These are phyloP conservation scores for Zaprionus inermis DNA, from an alignment of 1,140 invertebrate genomes.

Conservation along the genomic window DNA sequence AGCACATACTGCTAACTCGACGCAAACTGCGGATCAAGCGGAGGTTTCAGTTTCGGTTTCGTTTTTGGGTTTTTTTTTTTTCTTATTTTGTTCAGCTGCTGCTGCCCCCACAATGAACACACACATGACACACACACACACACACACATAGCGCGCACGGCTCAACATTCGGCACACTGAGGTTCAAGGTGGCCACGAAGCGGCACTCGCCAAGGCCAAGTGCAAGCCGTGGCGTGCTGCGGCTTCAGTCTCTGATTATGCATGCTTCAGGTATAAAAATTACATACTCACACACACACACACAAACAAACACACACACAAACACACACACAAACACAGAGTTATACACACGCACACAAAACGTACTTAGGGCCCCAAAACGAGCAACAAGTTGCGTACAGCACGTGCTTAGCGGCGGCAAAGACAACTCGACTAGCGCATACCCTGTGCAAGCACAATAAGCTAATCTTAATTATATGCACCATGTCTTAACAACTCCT, in stretches of 20 bases:
- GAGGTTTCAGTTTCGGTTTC: conserved; percentile 21
- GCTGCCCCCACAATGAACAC: conserved; percentile 32
- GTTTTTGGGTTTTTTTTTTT: conserved; percentile 15
- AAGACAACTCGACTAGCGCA: conserved; percentile 3
- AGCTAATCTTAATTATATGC: neutral
- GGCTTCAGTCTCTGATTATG: conserved; percentile 42
- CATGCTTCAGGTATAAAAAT: conserved; percentile 43
- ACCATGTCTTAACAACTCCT: neutral
- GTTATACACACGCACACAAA: neutral
- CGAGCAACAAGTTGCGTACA: conserved; percentile 26
- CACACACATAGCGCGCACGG: conserved; percentile 17
- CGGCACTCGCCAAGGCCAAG: conserved; percentile 73
- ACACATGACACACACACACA: neutral
- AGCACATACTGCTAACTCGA: conserved; percentile 79
- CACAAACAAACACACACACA: neutral
- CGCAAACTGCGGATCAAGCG: conserved; percentile 41
- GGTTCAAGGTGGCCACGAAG: conserved; percentile 72
- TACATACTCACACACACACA: conserved; percentile 11
- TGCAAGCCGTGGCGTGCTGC: conserved; percentile 62
- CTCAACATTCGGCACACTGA: conserved; percentile 78
- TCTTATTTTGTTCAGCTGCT: conserved; percentile 17
- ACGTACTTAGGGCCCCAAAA: conserved; percentile 14
- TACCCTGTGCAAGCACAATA: neutral
- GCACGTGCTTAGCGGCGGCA: conserved; percentile 30
- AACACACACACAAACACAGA: no score